These are phyloP conservation scores for Busseola fusca DNA, from an alignment of 2,888 invertebrate species.

Conservation along the genomic window DNA sequence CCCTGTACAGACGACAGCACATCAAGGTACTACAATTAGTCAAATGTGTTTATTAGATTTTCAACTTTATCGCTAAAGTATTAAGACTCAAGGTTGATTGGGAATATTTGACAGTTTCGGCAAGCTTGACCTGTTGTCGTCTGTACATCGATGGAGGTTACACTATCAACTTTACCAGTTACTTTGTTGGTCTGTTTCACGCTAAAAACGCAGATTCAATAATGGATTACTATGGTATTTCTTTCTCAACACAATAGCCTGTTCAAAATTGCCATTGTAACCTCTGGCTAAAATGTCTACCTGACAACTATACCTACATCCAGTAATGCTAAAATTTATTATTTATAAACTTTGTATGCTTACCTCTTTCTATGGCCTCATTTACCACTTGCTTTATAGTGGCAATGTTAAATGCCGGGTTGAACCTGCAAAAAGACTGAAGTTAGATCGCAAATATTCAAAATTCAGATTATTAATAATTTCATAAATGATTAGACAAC, in stretches of 20 bases:
- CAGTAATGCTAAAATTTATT: not conserved
- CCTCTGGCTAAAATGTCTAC: not conserved
- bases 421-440: conserved; percentile 91
- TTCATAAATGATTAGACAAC: too few species aligned
- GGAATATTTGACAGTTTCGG: too few species aligned
- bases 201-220: not conserved
- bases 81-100: too few species aligned
- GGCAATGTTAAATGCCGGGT: conserved; percentile 97
- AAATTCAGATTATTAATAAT: too few species aligned
- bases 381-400: conserved; percentile 98
- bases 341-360: conserved; percentile 67
- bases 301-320: conserved; percentile 3
- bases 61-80: too few species aligned
- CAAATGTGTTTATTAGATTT: too few species aligned
- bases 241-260: not conserved
- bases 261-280: not conserved
- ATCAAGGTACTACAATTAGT: too few species aligned
- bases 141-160: too few species aligned
- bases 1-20: too few species aligned
- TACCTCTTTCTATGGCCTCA: conserved; percentile 98
- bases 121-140: too few species aligned
- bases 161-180: not conserved
- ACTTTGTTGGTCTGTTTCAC: not conserved
- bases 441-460: not conserved
- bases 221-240: not conserved